Evolutionary conservation across 2,797 vertebrate genomes (phyloP).

Genomic region (Crax fasciolata): DNA sequence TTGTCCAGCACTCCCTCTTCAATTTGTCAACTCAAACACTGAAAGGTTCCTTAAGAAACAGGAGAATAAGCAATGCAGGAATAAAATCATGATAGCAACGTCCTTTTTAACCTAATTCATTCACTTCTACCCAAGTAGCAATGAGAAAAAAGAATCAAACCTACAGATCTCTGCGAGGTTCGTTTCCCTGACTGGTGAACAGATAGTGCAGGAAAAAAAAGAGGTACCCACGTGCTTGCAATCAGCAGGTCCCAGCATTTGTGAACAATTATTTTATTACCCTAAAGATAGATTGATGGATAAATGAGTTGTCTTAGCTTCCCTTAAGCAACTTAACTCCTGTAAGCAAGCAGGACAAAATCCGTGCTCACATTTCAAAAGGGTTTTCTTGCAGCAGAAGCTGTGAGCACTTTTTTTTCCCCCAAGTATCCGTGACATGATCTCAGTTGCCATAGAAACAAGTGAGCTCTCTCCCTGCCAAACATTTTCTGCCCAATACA

Average conservation of each 20-base stretch:
- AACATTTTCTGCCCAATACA: background rate
- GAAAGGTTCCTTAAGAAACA: background rate
- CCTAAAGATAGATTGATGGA: accelerated
- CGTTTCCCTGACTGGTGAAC: background rate
- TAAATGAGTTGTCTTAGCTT: background rate
- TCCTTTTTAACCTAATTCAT: background rate
- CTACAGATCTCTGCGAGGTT: background rate
- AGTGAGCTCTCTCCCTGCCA: conserved; percentile 24
- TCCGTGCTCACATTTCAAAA: background rate
- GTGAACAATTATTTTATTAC: background rate
- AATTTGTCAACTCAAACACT: background rate
- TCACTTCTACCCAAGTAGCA: background rate
- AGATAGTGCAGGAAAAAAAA: background rate
- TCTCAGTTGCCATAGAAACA: conserved; percentile 60
- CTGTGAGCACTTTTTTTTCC: background rate
- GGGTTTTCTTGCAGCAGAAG: background rate
- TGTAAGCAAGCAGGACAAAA: accelerated
- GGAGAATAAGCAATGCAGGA: background rate
- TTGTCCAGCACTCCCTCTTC: background rate
- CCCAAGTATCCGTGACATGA: background rate
- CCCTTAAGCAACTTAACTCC: background rate
- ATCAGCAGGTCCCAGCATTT: background rate
- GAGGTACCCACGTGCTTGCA: background rate
- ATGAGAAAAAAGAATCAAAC: background rate
- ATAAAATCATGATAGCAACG: background rate